These are phyloP conservation scores for Ophion ellenae DNA, from an alignment of 2,888 invertebrate genomes.

Conservation along the genomic window DNA sequence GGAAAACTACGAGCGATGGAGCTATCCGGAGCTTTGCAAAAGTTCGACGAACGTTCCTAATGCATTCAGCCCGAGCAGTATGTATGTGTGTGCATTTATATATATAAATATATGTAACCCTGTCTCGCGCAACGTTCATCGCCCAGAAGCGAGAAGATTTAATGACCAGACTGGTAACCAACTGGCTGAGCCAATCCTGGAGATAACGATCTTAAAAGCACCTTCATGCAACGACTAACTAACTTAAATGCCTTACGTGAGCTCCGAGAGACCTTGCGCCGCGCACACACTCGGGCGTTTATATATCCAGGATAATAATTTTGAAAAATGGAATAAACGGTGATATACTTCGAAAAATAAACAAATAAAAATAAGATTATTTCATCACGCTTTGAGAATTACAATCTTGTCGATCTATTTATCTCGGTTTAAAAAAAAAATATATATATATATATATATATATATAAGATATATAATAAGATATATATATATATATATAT, in stretches of 20 bases:
- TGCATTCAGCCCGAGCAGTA: slow-evolving; percentile 12
- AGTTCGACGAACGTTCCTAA: slow-evolving; percentile 59
- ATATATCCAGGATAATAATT: slow-evolving; percentile 10
- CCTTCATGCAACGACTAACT: slow-evolving; percentile 70
- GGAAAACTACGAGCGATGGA: slow-evolving; percentile 27
- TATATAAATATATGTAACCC: not conserved
- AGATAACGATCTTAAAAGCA: slow-evolving; percentile 75
- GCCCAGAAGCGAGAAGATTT: slow-evolving; percentile 65
- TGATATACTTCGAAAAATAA: not conserved
- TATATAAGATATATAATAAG: too few species aligned
- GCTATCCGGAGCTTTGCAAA: slow-evolving; percentile 31
- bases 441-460: too few species aligned
- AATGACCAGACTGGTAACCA: slow-evolving; percentile 73
- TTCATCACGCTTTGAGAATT: not conserved
- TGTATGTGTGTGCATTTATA: not conserved
- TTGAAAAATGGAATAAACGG: not conserved
- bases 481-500: too few species aligned
- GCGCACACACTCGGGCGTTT: not conserved
- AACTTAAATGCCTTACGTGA: slow-evolving; percentile 72
- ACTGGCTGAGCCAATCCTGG: slow-evolving; percentile 72
- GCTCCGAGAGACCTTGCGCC: slow-evolving; percentile 34
- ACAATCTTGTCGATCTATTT: not conserved
- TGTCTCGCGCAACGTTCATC: slow-evolving; percentile 24
- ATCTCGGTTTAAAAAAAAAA: not conserved
- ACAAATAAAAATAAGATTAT: not conserved